Evolutionary conservation across 2,797 vertebrate genomes (phyloP).

Genomic region (Tokudaia muenninki): DNA sequence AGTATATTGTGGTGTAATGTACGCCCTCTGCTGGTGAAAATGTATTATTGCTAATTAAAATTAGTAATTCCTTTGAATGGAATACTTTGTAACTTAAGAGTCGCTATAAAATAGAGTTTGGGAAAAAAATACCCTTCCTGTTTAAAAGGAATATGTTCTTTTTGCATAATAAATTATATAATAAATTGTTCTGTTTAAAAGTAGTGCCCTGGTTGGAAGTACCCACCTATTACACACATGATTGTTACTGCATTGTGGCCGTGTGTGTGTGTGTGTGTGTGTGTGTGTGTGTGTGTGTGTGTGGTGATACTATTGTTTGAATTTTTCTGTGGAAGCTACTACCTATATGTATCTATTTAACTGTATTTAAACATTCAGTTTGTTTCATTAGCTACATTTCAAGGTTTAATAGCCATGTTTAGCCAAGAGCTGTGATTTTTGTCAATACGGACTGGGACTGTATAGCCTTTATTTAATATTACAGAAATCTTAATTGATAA

Average conservation of each 20-base stretch:
- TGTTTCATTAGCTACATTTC: not conserved
- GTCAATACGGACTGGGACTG: not conserved
- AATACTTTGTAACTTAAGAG: conserved; percentile 38
- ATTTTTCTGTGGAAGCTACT: not conserved
- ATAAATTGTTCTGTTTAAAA: conserved; percentile 32
- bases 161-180: not conserved
- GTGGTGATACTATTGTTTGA: not conserved
- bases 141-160: conserved; percentile 33
- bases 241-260: not conserved
- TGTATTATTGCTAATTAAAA: conserved; percentile 56
- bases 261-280: not conserved
- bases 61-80: conserved; percentile 53
- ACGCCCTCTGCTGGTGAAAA: conserved; percentile 77
- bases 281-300: not conserved
- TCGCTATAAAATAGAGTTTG: conserved; percentile 52
- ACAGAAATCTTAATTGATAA: not conserved
- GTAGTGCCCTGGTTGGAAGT: conserved; percentile 7
- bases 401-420: not conserved
- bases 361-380: conserved; percentile 36
- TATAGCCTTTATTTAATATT: not conserved
- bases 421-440: not conserved
- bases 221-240: not conserved
- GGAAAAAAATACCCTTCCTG: not conserved
- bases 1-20: not conserved
- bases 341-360: not conserved